phyloP scores from a whole-genome alignment of 2,113 vertebrate genomes.

The Erpornis zantholeuca region DNA sequence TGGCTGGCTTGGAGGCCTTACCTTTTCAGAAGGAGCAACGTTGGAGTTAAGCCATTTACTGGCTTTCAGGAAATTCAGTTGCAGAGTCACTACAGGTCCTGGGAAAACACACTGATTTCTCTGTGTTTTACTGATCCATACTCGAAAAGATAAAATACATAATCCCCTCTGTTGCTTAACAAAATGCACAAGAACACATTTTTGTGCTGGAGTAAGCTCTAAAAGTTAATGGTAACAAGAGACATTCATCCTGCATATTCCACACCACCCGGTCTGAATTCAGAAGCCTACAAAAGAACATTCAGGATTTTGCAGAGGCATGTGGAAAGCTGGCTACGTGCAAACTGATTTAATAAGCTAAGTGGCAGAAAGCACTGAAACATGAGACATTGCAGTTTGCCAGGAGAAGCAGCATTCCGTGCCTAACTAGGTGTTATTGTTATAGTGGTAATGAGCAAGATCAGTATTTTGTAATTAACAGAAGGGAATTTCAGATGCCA shows the following conservation, averaged over 20 bases:
- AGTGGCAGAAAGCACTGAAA: background rate
- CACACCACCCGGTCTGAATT: background rate
- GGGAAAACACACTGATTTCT: background rate
- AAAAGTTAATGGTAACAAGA: background rate
- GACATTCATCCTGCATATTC: background rate
- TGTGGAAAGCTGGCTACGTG: background rate
- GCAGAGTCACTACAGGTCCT: background rate
- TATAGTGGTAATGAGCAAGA: background rate
- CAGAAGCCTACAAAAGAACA: background rate
- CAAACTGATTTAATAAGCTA: background rate
- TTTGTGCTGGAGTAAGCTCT: background rate
- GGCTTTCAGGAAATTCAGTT: background rate
- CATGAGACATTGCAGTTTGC: background rate
- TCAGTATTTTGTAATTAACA: slow-evolving; percentile 9
- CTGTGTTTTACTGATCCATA: background rate
- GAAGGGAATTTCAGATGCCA: background rate
- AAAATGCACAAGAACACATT: background rate
- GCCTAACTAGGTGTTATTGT: background rate
- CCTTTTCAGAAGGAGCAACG: background rate
- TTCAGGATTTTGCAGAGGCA: background rate
- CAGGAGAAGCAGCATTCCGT: background rate
- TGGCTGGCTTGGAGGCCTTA: background rate
- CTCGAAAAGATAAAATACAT: background rate
- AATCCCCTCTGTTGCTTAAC: background rate
- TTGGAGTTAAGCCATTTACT: background rate